Evolutionary conservation across 1,140 invertebrate genomes (phyloP), one percentile per base, ranked within the genome.

Genomic region (Tetragonula clypearis): DNA sequence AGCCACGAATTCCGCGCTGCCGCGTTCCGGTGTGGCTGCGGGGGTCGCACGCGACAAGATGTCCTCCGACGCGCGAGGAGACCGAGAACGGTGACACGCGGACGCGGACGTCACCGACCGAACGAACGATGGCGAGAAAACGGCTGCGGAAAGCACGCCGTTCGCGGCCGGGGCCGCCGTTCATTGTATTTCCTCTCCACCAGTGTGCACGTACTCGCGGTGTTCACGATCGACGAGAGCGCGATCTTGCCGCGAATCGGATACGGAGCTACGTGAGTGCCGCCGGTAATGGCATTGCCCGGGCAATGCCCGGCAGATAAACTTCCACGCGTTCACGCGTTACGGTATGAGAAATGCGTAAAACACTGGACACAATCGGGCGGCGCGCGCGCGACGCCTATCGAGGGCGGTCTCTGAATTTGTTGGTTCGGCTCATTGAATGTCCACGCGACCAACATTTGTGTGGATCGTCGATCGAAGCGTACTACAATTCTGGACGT

Each of bases 401-500:
- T 69, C 78, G 83, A 55, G 66, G 71, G 73, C 65, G 77, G 79
- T 71, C 85, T 85, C 83, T 72, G 76, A 73, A 60, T 89, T 89
- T 84, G 71, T 89, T 84, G 71, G 77, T 79, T 85, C 88, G 74
- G 69, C 82, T 78, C 85, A 79, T 79, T 86, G n/a, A 82, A 84
- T 49, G 68, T 81, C 75, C 79, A 83, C 87, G 82, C 74, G 85
- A 76, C 84, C 84, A 86, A 65, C 87, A 78, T 89, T 86, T 87
- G 83, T 87, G 83, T 90, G 88, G 88, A 89, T 88, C 86, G 84
- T 85, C 79, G 85, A 86, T 84, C 82, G 85, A 86, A 86, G 85
- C 81, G 85, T 86, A 86, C 86, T 81, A 72, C 80, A 87, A 86
- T 88, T 90, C 88, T 90, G 89, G 89, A 90, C 83, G 79, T 87